Percentiles rank a stretch among this genome's conserved stretches.
Conservation (phyloP, 1,140 invertebrate species). For the Dufourea novaeangliae region DNA sequence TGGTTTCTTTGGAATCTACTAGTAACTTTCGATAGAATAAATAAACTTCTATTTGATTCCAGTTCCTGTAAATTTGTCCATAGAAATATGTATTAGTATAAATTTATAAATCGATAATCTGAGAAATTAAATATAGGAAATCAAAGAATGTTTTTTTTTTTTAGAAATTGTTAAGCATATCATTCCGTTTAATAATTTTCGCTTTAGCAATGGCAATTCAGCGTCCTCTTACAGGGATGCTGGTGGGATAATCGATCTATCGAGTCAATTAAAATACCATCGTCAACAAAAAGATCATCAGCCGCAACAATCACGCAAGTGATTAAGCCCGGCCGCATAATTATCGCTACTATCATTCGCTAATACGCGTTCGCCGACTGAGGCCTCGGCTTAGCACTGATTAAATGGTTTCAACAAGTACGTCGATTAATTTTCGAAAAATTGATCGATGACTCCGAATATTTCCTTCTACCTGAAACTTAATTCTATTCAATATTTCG, state of each 20-base stretch:
- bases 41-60: too few relatives aligned
- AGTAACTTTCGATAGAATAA: too few relatives aligned
- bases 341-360: constrained; percentile 10
- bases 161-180: background rate
- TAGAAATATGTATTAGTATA: too few relatives aligned
- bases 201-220: background rate
- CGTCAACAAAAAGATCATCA: constrained; percentile 39
- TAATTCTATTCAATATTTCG: background rate
- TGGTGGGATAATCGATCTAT: constrained; percentile 30
- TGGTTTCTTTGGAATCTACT: too few relatives aligned
- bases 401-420: background rate
- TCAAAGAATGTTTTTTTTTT: too few relatives aligned
- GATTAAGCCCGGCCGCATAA: constrained; percentile 34
- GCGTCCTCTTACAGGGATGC: constrained; percentile 14
- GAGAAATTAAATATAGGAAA: too few relatives aligned
- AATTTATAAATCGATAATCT: too few relatives aligned
- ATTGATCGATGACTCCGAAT: background rate
- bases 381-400: background rate
- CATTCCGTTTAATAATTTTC: constrained; percentile 37
- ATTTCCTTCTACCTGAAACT: background rate
- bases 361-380: constrained; percentile 15
- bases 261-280: constrained; percentile 40
- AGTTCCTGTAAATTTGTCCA: too few relatives aligned
- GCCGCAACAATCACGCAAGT: constrained; percentile 27
- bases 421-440: constrained; percentile 7